These are phyloP conservation scores for Daphoenositta chrysoptera DNA, from an alignment of 2,113 vertebrate genomes.

Conservation along the genomic window DNA sequence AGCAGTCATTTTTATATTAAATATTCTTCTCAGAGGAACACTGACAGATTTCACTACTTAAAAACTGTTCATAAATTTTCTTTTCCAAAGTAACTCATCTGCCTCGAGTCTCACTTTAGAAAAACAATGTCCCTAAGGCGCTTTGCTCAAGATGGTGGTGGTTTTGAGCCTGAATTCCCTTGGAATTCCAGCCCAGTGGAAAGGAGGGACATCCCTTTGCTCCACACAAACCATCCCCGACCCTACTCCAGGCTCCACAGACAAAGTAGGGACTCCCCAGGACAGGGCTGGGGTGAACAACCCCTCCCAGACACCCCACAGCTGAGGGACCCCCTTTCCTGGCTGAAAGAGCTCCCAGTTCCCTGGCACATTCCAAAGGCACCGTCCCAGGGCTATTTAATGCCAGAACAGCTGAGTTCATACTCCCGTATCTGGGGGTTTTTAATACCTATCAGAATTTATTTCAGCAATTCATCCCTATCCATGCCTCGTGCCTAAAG, in stretches of 20 bases:
- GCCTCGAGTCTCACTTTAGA: not conserved
- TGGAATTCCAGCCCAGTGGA: not conserved
- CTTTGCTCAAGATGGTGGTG: not conserved
- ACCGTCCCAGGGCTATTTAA: not conserved
- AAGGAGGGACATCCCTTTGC: not conserved
- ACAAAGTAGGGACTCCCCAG: not conserved
- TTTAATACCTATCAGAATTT: not conserved
- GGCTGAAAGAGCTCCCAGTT: not conserved
- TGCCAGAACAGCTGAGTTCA: not conserved
- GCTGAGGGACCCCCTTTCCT: not conserved
- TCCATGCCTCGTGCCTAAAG: not conserved
- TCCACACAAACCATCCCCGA: not conserved
- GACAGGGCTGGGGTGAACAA: not conserved
- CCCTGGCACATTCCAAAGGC: not conserved
- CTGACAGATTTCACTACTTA: not conserved
- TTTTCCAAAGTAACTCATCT: not conserved
- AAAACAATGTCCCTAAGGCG: fast-evolving
- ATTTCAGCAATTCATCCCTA: not conserved
- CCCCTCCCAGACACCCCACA: not conserved
- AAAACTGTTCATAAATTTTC: not conserved
- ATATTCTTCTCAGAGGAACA: not conserved
- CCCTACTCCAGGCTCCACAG: not conserved
- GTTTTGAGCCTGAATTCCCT: not conserved
- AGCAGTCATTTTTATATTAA: not conserved
- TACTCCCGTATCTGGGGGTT: not conserved